Evolutionary conservation across 2,888 invertebrate species (phyloP).

Genomic region (Brenthis daphne): DNA sequence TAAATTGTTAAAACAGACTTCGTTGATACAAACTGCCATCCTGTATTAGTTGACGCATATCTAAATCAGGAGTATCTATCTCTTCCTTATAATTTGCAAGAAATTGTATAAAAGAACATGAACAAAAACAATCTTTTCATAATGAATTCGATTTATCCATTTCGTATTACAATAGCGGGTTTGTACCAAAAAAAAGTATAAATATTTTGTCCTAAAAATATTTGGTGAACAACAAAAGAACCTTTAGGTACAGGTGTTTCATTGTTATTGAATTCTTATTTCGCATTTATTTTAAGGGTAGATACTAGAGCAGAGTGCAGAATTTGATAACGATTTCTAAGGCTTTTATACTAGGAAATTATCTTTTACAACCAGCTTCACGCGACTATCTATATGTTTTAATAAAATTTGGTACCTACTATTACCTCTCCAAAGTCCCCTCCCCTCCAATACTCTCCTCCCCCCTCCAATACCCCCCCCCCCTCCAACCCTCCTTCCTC

Average conservation of each 20-base stretch:
- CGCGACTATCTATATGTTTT: no score
- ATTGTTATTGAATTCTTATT: slow-evolving; percentile 52
- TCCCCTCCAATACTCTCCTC: no score
- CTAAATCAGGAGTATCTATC: no score
- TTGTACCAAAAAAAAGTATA: slow-evolving; percentile 22
- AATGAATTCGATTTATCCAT: slow-evolving; percentile 27
- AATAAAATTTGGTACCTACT: no score
- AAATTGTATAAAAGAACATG: background rate
- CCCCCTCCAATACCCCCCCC: no score
- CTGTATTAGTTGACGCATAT: no score
- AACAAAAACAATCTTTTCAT: background rate
- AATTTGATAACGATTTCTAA: slow-evolving; percentile 38
- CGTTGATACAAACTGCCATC: no score
- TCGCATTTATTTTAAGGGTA: slow-evolving; percentile 47
- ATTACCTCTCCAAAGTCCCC: no score
- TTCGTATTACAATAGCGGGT: slow-evolving; percentile 20
- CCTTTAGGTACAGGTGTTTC: slow-evolving; percentile 56
- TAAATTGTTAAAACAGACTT: no score
- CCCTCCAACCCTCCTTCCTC: no score
- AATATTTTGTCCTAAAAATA: slow-evolving; percentile 29
- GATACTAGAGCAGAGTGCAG: slow-evolving; percentile 52
- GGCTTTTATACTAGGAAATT: slow-evolving; percentile 13
- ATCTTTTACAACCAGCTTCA: no score
- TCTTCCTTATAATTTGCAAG: background rate
- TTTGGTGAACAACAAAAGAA: slow-evolving; percentile 42